Base-by-base conservation (phyloP, 2,797 vertebrate genomes). In the Liasis olivaceus region DNA sequence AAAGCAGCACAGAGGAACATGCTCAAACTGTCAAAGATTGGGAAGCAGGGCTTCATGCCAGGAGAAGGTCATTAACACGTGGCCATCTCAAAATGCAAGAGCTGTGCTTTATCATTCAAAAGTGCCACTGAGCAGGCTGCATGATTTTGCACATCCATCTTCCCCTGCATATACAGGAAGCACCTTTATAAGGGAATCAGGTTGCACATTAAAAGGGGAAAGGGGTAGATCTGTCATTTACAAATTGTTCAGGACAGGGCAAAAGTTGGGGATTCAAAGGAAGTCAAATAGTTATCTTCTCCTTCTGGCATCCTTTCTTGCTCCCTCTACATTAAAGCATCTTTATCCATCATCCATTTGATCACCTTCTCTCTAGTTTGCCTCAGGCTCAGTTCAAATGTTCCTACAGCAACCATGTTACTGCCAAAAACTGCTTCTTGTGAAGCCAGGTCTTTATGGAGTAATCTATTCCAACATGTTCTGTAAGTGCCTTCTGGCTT, bases 1-100 rank as follows among this genome's bases (percentile, higher is more conserved):
- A 95, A 94, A 93, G 89, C 87, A 1, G 90, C 91, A 69, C 87
- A 90, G 54, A 94, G 93, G 85, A 93, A 94, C 1, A 0, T 87
- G 60, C 91, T 96, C 60, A 93, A 85, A 2, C 91, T 88, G 6
- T 90, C 63, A 17, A 81, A 56, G 95, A 90, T 91, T 92, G 63
- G 36, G 56, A 4, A 4, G 0, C 54, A 91, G 90, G 93, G 84
- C 31, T 6, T 77, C 93, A 63, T 92, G 69, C 92, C 24, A 84
- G 88, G 0, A n/a, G 92, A 58, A 91, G 90, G 92, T 91, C 93
- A 95, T 96, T 94, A 94, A 92, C 77, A 26, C n/a, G 87, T 93
- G 93, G 88, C 89, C 93, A 13, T 36, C 2, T 0, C 93, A 90
- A 42, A 93, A 94, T 1, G 60, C 94, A 92, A 69, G 92, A 93